Percentiles rank a stretch among this genome's conserved stretches.
Conservation (phyloP, 1,140 invertebrate species). For the Penaeus japonicus region DNA sequence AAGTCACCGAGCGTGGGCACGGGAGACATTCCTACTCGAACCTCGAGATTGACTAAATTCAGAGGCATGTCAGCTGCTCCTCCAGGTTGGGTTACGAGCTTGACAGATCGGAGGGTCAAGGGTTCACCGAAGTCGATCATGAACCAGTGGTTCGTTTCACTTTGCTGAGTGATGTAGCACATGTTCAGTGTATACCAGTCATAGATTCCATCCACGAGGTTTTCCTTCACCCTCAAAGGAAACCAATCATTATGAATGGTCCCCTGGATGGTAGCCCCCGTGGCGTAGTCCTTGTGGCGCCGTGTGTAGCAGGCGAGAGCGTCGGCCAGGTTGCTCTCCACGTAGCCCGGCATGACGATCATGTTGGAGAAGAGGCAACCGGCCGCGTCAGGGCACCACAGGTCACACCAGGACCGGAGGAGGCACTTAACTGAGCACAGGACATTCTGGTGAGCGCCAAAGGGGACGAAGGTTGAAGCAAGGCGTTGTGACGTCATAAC, state of each 20-base stretch:
- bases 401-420: too few relatives aligned
- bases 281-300: background rate
- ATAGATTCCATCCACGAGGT: background rate
- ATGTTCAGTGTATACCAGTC: background rate
- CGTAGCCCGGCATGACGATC: background rate
- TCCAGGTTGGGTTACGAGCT: background rate
- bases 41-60: background rate
- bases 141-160: background rate
- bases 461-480: too few relatives aligned
- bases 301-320: background rate
- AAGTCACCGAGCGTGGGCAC: background rate
- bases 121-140: background rate
- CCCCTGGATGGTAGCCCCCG: background rate
- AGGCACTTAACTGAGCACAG: too few relatives aligned
- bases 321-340: background rate
- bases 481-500: too few relatives aligned
- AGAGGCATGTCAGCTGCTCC: too few relatives aligned
- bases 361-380: background rate
- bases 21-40: background rate
- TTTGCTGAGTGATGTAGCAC: too few relatives aligned
- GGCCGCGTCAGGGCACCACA: too few relatives aligned
- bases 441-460: too few relatives aligned
- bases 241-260: too few relatives aligned
- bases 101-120: background rate
- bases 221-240: background rate